Conservation (phyloP, 2,113 vertebrate genomes). For the Myrmecobius fasciatus region DNA sequence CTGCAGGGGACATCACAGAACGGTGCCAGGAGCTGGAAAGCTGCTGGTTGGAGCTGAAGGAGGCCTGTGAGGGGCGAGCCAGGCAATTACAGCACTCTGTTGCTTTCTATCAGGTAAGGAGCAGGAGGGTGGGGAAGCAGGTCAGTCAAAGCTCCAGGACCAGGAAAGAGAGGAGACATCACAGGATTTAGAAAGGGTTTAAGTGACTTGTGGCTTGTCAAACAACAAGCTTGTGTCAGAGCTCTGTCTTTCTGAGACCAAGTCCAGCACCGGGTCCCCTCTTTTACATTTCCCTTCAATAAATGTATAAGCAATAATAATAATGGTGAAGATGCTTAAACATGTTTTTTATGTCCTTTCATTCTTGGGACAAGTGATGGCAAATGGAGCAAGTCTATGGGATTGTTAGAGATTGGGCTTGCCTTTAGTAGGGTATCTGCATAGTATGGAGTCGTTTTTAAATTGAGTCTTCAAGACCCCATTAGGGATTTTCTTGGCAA, state of each 20-base stretch:
- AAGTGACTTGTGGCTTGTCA: background rate
- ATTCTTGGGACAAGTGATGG: background rate
- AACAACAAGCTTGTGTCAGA: background rate
- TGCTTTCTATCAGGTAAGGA: constrained; percentile 88
- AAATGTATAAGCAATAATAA: background rate
- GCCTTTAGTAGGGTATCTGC: background rate
- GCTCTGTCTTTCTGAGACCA: background rate
- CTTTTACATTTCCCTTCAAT: background rate
- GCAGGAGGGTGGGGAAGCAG: background rate
- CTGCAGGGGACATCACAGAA: constrained; percentile 80
- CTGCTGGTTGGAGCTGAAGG: constrained; percentile 89
- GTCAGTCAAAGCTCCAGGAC: background rate
- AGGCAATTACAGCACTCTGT: constrained; percentile 85
- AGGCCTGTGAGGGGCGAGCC: constrained; percentile 83
- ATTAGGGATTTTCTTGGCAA: background rate
- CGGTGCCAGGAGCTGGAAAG: constrained; percentile 84
- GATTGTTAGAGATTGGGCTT: background rate
- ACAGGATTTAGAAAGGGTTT: background rate
- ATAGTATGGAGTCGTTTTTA: background rate
- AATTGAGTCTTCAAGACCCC: background rate
- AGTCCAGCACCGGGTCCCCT: background rate
- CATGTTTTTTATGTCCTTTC: background rate
- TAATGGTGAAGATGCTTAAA: background rate
- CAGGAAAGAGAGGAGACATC: background rate
- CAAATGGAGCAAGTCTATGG: background rate